phyloP scores from a whole-genome alignment of 2,113 vertebrate species.

The Ivindomyrus marchei region DNA sequence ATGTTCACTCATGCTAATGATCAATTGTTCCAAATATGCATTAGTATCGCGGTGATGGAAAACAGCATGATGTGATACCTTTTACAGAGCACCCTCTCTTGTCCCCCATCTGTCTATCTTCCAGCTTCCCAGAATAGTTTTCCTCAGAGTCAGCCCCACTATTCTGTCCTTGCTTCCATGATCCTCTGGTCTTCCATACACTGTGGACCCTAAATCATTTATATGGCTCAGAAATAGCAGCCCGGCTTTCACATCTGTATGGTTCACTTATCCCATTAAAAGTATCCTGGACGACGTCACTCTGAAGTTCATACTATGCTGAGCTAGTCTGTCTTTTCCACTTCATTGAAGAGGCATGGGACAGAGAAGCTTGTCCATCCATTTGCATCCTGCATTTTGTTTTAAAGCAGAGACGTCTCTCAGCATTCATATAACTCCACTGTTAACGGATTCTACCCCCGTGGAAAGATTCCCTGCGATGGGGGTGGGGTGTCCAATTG shows the following conservation, averaged over 20 bases:
- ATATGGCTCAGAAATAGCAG: slow-evolving; percentile 3
- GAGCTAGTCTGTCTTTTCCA: not conserved
- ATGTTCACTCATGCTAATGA: not conserved
- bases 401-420: not conserved
- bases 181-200: not conserved
- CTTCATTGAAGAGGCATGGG: not conserved
- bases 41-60: not conserved
- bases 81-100: not conserved
- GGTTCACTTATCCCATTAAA: not conserved
- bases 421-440: not conserved
- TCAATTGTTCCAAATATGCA: not conserved
- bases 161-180: not conserved
- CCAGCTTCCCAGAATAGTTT: not conserved
- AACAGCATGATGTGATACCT: not conserved
- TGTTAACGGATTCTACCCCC: not conserved
- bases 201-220: slow-evolving; percentile 1
- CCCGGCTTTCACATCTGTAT: not conserved
- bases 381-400: not conserved
- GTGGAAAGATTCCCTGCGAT: not conserved
- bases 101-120: not conserved
- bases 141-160: not conserved
- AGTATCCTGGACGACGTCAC: not conserved
- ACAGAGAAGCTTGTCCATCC: not conserved
- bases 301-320: not conserved
- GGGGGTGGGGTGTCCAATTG: not conserved